Percentiles rank a stretch among this genome's conserved stretches.
phyloP scores from a whole-genome alignment of 2,888 invertebrate genomes.

The Standfussiana lucernea region DNA sequence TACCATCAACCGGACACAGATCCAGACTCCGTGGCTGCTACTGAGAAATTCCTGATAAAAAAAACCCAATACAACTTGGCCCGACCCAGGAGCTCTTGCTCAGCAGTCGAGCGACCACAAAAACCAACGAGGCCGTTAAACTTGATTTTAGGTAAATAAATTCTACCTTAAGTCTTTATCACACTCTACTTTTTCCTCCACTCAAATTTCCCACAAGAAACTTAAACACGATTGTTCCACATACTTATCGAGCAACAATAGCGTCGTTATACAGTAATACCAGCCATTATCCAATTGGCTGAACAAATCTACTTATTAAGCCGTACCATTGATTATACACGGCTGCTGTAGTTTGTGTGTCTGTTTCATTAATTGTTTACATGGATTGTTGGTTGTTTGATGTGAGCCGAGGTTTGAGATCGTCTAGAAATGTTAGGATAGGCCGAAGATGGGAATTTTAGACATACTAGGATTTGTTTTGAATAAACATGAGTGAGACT shows the following conservation, averaged over 20 bases:
- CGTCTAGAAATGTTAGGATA: background rate
- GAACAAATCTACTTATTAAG: slow-evolving; percentile 55
- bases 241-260: slow-evolving; percentile 49
- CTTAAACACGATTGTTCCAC: slow-evolving; percentile 28
- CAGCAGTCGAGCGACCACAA: no score
- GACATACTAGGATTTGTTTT: no score
- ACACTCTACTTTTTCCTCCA: background rate
- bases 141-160: background rate
- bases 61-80: no score
- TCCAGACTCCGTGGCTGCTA: no score
- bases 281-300: slow-evolving; percentile 61
- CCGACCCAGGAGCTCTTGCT: no score
- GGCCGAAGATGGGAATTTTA: no score
- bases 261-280: slow-evolving; percentile 36
- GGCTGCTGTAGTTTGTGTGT: slow-evolving; percentile 15
- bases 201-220: slow-evolving; percentile 31
- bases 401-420: background rate
- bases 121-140: background rate
- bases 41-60: no score
- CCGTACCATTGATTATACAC: slow-evolving; percentile 57
- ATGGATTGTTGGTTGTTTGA: background rate
- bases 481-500: no score
- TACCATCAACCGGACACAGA: no score
- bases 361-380: slow-evolving; percentile 15
- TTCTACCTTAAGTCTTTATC: background rate